Evolutionary conservation across 2,888 invertebrate genomes (phyloP).

Genomic region (Apocheima hispidaria): DNA sequence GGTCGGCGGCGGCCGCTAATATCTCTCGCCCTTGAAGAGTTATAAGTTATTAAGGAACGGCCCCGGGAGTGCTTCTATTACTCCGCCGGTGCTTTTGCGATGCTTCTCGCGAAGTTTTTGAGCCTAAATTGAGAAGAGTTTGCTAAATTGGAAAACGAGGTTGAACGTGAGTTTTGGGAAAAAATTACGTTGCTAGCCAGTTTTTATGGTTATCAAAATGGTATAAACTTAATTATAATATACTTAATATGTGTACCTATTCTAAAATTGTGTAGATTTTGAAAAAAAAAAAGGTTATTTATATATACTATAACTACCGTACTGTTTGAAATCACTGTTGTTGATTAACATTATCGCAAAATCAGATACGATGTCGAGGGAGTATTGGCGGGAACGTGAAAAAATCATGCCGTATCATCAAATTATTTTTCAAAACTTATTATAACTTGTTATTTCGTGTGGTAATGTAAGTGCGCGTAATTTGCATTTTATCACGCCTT

Average conservation of each 20-base stretch:
- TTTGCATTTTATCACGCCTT: too few relatives aligned
- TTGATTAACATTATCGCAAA: too few relatives aligned
- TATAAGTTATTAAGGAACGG: slow-evolving; percentile 23
- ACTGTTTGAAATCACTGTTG: too few relatives aligned
- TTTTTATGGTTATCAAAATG: background rate
- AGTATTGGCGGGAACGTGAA: too few relatives aligned
- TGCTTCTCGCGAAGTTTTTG: slow-evolving; percentile 17
- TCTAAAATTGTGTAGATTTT: background rate
- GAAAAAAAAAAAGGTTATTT: too few relatives aligned
- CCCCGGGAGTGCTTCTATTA: slow-evolving; percentile 22
- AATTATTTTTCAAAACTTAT: too few relatives aligned
- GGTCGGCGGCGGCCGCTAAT: slow-evolving; percentile 11
- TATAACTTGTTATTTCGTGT: too few relatives aligned
- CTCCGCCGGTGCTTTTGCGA: slow-evolving; percentile 11
- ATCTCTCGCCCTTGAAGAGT: slow-evolving; percentile 27
- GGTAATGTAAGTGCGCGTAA: too few relatives aligned
- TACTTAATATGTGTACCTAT: background rate
- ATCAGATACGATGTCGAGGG: too few relatives aligned
- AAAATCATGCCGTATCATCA: too few relatives aligned
- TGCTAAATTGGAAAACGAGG: slow-evolving; percentile 16
- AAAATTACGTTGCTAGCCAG: background rate
- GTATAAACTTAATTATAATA: background rate
- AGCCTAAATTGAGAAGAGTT: slow-evolving; percentile 11
- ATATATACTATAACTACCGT: too few relatives aligned
- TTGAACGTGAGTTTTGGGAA: background rate